Conservation (phyloP, 2,797 vertebrate species). For the Strix occidentalis region DNA sequence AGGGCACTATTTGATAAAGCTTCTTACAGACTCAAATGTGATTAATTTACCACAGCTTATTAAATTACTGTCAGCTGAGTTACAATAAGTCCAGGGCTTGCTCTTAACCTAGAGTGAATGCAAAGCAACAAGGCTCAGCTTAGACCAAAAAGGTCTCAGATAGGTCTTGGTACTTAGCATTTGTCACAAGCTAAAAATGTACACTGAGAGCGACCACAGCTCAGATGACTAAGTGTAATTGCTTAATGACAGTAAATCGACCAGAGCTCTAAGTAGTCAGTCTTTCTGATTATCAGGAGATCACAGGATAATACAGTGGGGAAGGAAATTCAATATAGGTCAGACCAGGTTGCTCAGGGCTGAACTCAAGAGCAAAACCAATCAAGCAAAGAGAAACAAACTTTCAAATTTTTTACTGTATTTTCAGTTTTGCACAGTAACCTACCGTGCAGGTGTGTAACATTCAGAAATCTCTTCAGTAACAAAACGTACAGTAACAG, state of each 20-base stretch:
- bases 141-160: not conserved
- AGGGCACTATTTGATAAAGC: not conserved
- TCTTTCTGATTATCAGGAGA: not conserved
- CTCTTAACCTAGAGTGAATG: not conserved
- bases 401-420: constrained; percentile 1
- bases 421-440: not conserved
- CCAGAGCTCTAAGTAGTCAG: not conserved
- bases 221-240: not conserved
- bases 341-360: not conserved
- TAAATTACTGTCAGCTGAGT: not conserved
- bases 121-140: not conserved
- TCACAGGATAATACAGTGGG: not conserved
- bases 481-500: not conserved
- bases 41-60: not conserved
- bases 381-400: not conserved
- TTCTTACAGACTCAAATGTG: not conserved
- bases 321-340: constrained; percentile 27
- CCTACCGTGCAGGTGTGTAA: not conserved
- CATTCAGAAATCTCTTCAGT: not conserved
- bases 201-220: not conserved
- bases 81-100: not conserved
- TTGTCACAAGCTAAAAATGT: not conserved
- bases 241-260: not conserved
- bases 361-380: not conserved
- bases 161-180: not conserved